phyloP scores from a whole-genome alignment of 2,888 invertebrate genomes.

The Adelognathus sp. region DNA sequence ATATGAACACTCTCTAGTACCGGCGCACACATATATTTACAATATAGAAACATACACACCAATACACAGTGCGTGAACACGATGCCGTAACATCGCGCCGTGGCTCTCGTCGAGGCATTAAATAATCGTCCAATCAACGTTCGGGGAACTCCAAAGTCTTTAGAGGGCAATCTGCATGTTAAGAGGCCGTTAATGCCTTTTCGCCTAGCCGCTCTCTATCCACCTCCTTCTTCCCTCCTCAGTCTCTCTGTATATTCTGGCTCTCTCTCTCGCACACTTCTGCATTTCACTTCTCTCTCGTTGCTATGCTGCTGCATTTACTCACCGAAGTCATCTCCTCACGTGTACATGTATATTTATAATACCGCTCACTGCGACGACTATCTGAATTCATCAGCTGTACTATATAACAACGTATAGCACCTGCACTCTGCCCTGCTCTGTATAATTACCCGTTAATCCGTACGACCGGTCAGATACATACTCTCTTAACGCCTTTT shows the following conservation, averaged over 20 bases:
- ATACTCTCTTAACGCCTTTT: conserved; percentile 46
- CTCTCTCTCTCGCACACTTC: conserved; percentile 19
- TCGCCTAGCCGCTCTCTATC: conserved; percentile 74
- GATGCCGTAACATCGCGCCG: conserved; percentile 54
- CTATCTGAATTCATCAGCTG: conserved; percentile 27
- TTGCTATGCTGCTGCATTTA: conserved; percentile 31
- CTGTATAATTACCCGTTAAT: conserved; percentile 49
- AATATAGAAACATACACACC: too few relatives aligned
- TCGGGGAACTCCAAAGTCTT: conserved; percentile 77
- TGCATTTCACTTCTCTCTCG: neutral
- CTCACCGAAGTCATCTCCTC: conserved; percentile 40
- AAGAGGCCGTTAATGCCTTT: conserved; percentile 80
- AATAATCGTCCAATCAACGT: conserved; percentile 80
- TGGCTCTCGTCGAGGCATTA: conserved; percentile 70
- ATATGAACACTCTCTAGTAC: neutral
- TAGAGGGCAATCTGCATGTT: conserved; percentile 80
- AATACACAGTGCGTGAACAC: conserved; percentile 49
- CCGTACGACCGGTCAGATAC: conserved; percentile 42
- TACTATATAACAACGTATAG: conserved; percentile 20
- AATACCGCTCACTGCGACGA: conserved; percentile 9
- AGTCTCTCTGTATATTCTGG: conserved; percentile 15
- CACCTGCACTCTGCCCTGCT: conserved; percentile 19
- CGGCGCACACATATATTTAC: neutral
- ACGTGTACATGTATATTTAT: conserved; percentile 41
- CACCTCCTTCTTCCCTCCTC: conserved; percentile 37